These are phyloP conservation scores for Lophius piscatorius DNA, from an alignment of 2,113 vertebrate genomes.

Conservation along the genomic window DNA sequence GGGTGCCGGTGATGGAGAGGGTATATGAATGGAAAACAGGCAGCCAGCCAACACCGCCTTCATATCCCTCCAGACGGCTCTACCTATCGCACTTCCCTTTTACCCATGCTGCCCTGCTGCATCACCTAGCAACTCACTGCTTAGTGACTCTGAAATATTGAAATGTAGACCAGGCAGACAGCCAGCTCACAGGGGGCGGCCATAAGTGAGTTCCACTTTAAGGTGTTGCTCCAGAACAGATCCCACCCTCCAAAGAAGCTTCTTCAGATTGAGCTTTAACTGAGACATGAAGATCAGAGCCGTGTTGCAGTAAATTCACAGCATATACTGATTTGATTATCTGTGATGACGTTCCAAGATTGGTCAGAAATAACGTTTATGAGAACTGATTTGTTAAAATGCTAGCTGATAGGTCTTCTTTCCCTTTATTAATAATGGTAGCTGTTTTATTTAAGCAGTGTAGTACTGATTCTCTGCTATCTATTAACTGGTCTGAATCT, in stretches of 20 bases:
- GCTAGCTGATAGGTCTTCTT: too few relatives aligned
- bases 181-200: not conserved
- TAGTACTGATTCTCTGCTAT: too few relatives aligned
- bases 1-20: conserved; percentile 26
- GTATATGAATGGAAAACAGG: conserved; percentile 67
- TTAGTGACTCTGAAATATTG: conserved; percentile 50
- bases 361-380: too few relatives aligned
- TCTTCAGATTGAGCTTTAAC: not conserved
- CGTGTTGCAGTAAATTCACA: too few relatives aligned
- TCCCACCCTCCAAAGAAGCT: not conserved
- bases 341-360: too few relatives aligned
- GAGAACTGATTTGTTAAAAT: too few relatives aligned
- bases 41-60: conserved; percentile 50
- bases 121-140: conserved; percentile 57
- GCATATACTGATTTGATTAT: too few relatives aligned
- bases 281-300: not conserved
- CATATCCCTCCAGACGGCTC: conserved; percentile 49
- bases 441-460: too few relatives aligned
- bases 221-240: not conserved
- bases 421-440: too few relatives aligned
- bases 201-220: not conserved
- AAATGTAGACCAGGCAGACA: conserved; percentile 22
- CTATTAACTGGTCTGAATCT: too few relatives aligned
- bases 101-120: conserved; percentile 44
- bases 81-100: conserved; percentile 42